Conservation (phyloP, 2,113 vertebrate genomes). For the Sitta europaea region DNA sequence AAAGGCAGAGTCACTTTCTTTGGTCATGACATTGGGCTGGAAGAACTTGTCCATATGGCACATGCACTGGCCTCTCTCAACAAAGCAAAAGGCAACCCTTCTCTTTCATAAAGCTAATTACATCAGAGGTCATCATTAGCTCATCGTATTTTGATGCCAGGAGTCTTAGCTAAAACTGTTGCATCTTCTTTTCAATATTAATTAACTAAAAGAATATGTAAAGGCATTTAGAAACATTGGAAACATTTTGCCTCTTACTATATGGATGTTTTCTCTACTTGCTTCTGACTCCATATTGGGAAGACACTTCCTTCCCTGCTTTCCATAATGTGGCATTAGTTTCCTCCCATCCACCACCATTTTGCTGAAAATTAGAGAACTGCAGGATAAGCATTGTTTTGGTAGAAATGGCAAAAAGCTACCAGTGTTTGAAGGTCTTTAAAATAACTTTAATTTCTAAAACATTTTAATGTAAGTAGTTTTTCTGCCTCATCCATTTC, state of each 20-base stretch:
- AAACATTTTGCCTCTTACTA: background rate
- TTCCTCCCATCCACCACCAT: background rate
- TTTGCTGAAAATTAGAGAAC: background rate
- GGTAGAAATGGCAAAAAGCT: background rate
- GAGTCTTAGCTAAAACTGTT: background rate
- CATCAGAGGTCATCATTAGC: background rate
- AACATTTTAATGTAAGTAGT: background rate
- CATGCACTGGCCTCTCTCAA: background rate
- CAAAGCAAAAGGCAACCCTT: background rate
- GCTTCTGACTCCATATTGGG: background rate
- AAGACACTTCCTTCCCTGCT: background rate
- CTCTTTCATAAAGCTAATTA: background rate
- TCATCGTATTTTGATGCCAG: background rate
- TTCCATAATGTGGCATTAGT: background rate
- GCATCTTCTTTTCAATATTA: background rate
- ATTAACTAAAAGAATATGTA: background rate
- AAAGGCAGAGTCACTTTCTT: background rate
- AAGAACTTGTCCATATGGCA: background rate
- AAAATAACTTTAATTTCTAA: background rate
- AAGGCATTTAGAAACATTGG: accelerated
- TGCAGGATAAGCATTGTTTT: background rate
- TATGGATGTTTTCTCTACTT: background rate
- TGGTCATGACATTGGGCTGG: background rate
- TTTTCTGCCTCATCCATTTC: background rate
- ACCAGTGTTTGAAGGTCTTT: background rate